Evolutionary conservation across 2,888 invertebrate genomes (phyloP).

Genomic region (Cynaeus angustus): DNA sequence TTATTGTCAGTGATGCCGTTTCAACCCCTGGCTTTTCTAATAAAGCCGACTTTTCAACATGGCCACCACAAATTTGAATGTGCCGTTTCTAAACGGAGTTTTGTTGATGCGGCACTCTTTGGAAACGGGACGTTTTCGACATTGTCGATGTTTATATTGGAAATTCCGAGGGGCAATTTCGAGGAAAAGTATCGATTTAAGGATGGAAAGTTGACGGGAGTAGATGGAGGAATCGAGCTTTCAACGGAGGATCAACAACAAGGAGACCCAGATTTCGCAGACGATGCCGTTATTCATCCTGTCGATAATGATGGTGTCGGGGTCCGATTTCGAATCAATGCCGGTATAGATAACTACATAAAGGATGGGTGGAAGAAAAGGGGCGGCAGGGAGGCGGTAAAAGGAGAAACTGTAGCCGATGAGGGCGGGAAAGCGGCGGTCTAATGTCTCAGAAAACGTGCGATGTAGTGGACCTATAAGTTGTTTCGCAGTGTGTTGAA

Average conservation of each 20-base stretch:
- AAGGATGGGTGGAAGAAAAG: slow-evolving; percentile 1
- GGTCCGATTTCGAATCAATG: slow-evolving; percentile 20
- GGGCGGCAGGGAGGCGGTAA: background rate
- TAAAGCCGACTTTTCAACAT: slow-evolving; percentile 41
- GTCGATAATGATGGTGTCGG: slow-evolving; percentile 35
- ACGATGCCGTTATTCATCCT: slow-evolving; percentile 27
- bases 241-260: slow-evolving; percentile 21
- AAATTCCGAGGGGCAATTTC: slow-evolving; percentile 51
- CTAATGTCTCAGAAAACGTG: slow-evolving; percentile 1
- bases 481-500: background rate
- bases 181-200: slow-evolving; percentile 48
- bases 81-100: slow-evolving; percentile 14
- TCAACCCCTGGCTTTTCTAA: slow-evolving; percentile 33
- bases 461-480: background rate
- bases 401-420: slow-evolving; percentile 2
- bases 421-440: background rate
- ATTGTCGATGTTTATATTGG: slow-evolving; percentile 46
- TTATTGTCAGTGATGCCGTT: slow-evolving; percentile 46
- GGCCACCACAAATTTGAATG: slow-evolving; percentile 45
- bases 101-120: background rate
- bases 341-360: slow-evolving; percentile 10
- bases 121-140: slow-evolving; percentile 35
- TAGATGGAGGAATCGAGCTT: slow-evolving; percentile 46
- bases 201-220: background rate
- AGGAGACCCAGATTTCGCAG: slow-evolving; percentile 28